phyloP scores from a whole-genome alignment of 1,140 invertebrate species.

The Drosophila ironensis region DNA sequence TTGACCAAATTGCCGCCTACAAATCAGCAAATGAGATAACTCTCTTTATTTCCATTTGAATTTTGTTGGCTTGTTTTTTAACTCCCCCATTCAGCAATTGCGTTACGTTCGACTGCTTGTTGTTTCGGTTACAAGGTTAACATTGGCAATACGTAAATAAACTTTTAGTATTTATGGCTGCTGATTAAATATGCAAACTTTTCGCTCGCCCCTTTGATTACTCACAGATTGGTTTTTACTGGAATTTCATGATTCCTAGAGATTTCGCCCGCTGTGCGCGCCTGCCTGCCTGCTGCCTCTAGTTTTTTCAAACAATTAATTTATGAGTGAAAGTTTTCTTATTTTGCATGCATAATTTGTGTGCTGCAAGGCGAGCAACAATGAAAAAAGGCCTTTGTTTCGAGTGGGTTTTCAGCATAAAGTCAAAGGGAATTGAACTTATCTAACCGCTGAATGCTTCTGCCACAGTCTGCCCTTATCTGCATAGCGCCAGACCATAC shows the following conservation, averaged over 20 bases:
- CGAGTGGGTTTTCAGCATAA: too few relatives aligned
- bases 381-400: slow-evolving; percentile 45
- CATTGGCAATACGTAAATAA: slow-evolving; percentile 31
- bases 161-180: slow-evolving; percentile 37
- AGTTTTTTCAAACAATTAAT: slow-evolving; percentile 57
- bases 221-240: slow-evolving; percentile 38
- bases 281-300: not conserved
- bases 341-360: slow-evolving; percentile 69
- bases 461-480: slow-evolving; percentile 50
- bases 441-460: slow-evolving; percentile 51
- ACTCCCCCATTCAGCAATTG: slow-evolving; percentile 52
- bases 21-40: slow-evolving; percentile 37
- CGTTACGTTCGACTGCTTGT: slow-evolving; percentile 14
- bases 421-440: slow-evolving; percentile 42
- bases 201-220: slow-evolving; percentile 26
- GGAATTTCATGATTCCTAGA: slow-evolving; percentile 44
- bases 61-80: too few relatives aligned
- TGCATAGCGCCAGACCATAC: slow-evolving; percentile 52
- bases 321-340: slow-evolving; percentile 75
- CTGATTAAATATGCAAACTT: slow-evolving; percentile 64
- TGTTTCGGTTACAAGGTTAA: slow-evolving; percentile 50
- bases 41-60: slow-evolving; percentile 22
- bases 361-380: slow-evolving; percentile 30
- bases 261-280: slow-evolving; percentile 41
- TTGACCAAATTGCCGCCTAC: slow-evolving; percentile 26